Base-by-base conservation (phyloP, 30 jellyfish, hydroid and myxozoan species). In the Sanderia malayensis region DNA sequence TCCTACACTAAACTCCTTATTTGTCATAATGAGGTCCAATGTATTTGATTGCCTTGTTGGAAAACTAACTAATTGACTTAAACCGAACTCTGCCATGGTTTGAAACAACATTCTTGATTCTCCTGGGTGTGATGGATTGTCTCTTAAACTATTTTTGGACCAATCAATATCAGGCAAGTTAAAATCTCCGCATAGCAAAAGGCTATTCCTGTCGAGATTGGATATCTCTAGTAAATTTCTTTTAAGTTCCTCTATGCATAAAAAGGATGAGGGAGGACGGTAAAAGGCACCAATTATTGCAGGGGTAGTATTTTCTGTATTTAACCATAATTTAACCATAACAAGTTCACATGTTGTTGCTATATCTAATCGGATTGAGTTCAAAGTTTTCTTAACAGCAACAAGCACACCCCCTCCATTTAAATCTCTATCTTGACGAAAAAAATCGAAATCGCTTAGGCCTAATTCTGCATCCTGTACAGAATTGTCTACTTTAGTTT, bases 1-100 rank as follows among this genome's bases (percentile, higher is more conserved):
- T 69, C 81, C 81, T 45, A 69, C 81, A 44, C 81, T 69, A 69
- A 69, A 69, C 81, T 69, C 81, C 69, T 69, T 69, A 62, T 69
- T 69, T 69, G 81, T 44, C 68, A 69, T 44, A 62, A 69, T 69
- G 81, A 69, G 68, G 68, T 69, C 68, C 81, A 69, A 69, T 21
- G 32, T 69, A 23, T 69, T 69, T 44, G 68, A 44, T 37, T 37
- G 67, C 47, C 81, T 69, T 13, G 68, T 69, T 37, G 81, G 81
- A 69, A 69, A 41, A 62, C 68, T 69, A 69, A 69, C 81, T 15
- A 41, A 23, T 55, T 59, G 71, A 59, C 71, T 59, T 4, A 22
- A 59, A 59, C 71, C 44, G 29, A 55, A 41, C 8, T 41, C 55
- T 41, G 55, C 55, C 55, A 41, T 41, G 55, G 8, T 41, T 41